Conservation (phyloP, 2,797 vertebrate genomes). For the Xenentodon cancila region DNA sequence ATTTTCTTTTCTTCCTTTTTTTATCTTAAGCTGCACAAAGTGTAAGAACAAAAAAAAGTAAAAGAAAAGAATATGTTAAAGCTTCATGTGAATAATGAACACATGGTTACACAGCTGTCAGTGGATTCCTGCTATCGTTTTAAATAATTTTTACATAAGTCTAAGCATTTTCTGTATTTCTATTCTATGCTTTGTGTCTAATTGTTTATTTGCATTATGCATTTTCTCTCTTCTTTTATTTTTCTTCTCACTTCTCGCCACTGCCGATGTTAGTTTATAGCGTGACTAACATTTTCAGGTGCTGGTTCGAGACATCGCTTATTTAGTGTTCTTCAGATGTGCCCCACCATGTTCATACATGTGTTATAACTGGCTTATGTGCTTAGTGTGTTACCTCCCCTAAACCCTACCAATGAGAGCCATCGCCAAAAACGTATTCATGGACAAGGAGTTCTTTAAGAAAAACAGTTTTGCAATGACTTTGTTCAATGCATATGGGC, state of each 20-base stretch:
- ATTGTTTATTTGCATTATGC: too few species aligned
- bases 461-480: conserved; percentile 29
- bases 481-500: neutral
- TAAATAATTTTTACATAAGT: too few species aligned
- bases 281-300: conserved; percentile 29
- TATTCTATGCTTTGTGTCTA: too few species aligned
- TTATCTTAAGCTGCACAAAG: neutral
- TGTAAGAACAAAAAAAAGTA: neutral
- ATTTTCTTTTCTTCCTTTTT: neutral
- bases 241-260: neutral
- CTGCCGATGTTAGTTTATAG: conserved; percentile 12
- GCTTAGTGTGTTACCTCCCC: conserved; percentile 67
- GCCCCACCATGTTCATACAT: conserved; percentile 67
- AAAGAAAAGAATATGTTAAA: neutral
- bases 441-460: conserved; percentile 48
- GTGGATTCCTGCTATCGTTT: too few species aligned
- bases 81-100: too few species aligned
- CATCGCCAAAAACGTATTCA: conserved; percentile 59
- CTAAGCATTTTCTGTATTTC: too few species aligned
- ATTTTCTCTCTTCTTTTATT: neutral
- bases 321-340: conserved; percentile 25
- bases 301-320: conserved; percentile 21
- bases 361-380: conserved; percentile 82
- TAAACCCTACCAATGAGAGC: conserved; percentile 70
- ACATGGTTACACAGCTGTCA: too few species aligned